Evolutionary conservation across 1,140 invertebrate species (phyloP).

Genomic region (Brachionus rotundiformis): DNA sequence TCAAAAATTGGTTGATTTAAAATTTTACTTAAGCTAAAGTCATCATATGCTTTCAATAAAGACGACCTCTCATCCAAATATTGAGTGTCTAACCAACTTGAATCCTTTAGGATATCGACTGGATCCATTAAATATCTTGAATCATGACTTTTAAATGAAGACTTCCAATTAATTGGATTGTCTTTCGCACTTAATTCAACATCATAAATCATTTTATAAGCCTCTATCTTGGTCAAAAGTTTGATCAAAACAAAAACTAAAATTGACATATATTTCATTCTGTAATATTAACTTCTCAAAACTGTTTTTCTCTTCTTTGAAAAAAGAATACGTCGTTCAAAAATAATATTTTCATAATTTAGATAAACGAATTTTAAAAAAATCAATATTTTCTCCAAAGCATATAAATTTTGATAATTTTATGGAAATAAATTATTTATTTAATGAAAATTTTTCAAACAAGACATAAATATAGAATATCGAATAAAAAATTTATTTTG

Average conservation of each 20-base stretch:
- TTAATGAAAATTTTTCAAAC: too few relatives aligned
- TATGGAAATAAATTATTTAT: neutral
- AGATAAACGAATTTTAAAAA: neutral
- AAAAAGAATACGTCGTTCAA: neutral
- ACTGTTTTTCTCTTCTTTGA: neutral
- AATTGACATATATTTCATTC: neutral
- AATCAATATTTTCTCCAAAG: neutral
- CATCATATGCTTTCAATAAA: neutral
- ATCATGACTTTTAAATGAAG: neutral
- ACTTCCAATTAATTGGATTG: neutral
- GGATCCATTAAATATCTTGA: neutral
- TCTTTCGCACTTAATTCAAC: neutral
- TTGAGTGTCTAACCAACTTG: neutral
- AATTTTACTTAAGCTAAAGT: neutral
- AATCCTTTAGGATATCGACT: neutral
- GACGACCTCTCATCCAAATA: neutral
- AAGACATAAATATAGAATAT: too few relatives aligned
- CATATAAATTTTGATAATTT: neutral
- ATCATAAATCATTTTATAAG: constrained; percentile 10
- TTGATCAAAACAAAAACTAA: neutral
- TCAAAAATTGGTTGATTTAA: neutral
- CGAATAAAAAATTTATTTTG: neutral
- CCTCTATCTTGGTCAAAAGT: neutral
- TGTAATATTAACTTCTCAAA: neutral
- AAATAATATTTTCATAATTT: neutral